Base-by-base conservation (phyloP, 2,888 invertebrate genomes). In the Ectemnius continuus region DNA sequence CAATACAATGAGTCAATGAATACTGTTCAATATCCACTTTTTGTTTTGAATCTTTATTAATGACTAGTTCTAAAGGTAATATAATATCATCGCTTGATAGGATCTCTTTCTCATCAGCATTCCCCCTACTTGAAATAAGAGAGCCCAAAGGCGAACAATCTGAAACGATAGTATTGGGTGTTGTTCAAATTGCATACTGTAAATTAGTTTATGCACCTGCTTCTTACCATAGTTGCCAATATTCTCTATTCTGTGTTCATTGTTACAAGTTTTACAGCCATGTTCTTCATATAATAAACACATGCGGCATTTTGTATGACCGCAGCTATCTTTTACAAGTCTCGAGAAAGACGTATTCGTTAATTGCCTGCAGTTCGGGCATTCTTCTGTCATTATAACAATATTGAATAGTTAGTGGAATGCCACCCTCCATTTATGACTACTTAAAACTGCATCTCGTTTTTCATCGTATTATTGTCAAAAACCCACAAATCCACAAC, bases 301-400 rank as follows among this genome's bases (percentile, higher is more conserved):
- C 78, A 93, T 91, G 83, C 96, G 94, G 89, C 96, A 96, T 91
- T 96, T 96, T 68, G 92, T 92, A 88, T 96, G 96, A 2, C 96
- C 96, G 89, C 96, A 96, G 62, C 92, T 92, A 88, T 96, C 96
- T 64, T 94, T 94, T 16, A 96, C 94, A 67, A 96, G 91, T 67
- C 96, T 92, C 84, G 94, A 94, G 71, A 92, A 91, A 5, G 94
- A 93, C 58, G 91, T 89, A 83, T 93, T 93, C 48, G 93, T 91
- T 68, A 91, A 85, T 83, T 92, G 92, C 70, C 92, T 91, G 86
- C 95, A 95, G 88, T 93, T 94, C 52, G 94, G 93, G 88, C 94
- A 94, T 87, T 92, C 88, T 90, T 92, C 84, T 46, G 70, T 84
- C 85, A 87, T 88, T 66, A 68, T 84, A 63, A 60, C 2, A 26